Conservation (phyloP, 2,888 invertebrate species). For the Trissolcus brochymenae region DNA sequence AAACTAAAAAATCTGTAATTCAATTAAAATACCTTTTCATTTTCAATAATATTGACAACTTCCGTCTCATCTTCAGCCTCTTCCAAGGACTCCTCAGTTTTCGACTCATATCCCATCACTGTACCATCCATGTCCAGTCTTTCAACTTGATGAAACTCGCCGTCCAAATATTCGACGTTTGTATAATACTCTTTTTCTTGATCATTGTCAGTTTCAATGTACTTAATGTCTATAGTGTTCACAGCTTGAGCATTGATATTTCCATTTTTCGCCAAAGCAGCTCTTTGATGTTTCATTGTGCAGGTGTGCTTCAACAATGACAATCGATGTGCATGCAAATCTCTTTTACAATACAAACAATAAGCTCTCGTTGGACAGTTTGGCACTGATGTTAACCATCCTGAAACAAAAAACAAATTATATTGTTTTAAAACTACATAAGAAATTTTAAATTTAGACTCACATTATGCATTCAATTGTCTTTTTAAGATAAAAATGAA, state of each 20-base stretch:
- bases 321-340: constrained; percentile 80
- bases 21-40: no score
- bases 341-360: constrained; percentile 79
- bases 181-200: constrained; percentile 26
- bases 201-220: constrained; percentile 10
- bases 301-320: constrained; percentile 80
- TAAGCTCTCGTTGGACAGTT: constrained; percentile 79
- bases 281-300: constrained; percentile 79
- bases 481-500: background rate
- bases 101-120: constrained; percentile 1
- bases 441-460: background rate
- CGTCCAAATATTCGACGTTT: constrained; percentile 36
- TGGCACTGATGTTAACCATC: constrained; percentile 71
- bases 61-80: constrained; percentile 24
- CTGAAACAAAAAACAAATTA: constrained; percentile 69
- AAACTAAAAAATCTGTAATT: no score
- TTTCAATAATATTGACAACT: background rate
- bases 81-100: constrained; percentile 30
- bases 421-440: background rate
- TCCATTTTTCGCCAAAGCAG: constrained; percentile 60
- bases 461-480: background rate
- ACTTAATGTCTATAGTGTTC: background rate
- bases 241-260: background rate
- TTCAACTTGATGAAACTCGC: constrained; percentile 18
- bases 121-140: constrained; percentile 8